Conservation (phyloP, 2,888 invertebrate genomes). For the Tinea pellionella region DNA sequence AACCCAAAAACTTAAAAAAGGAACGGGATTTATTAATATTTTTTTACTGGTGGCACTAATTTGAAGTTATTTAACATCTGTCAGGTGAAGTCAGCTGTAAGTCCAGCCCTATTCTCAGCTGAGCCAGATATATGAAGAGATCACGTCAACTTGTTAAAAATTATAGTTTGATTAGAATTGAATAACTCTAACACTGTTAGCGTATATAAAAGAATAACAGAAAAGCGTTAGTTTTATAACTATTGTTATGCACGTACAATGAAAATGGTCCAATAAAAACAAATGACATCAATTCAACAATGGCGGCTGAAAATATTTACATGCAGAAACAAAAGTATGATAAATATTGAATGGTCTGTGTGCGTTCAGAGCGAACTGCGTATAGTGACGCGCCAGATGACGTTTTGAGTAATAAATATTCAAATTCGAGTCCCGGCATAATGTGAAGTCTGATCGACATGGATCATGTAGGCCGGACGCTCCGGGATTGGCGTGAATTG, state of each 20-base stretch:
- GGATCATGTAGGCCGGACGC: not conserved
- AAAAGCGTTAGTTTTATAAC: not conserved
- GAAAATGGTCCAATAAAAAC: not conserved
- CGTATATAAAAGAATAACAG: too few species aligned
- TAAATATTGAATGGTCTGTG: not conserved
- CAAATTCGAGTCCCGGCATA: not conserved
- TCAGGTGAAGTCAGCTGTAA: too few species aligned
- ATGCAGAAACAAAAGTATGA: constrained; percentile 4
- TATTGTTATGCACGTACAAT: not conserved
- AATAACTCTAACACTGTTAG: too few species aligned
- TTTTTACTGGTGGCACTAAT: too few species aligned
- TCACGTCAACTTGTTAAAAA: too few species aligned
- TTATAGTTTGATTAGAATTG: too few species aligned
- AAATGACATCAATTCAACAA: not conserved
- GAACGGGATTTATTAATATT: too few species aligned
- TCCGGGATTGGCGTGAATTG: not conserved
- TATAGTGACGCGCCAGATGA: constrained; percentile 6
- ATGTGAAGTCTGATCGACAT: constrained; percentile 8
- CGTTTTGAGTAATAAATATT: constrained; percentile 9
- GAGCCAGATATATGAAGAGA: too few species aligned
- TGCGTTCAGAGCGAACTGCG: not conserved
- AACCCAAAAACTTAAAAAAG: too few species aligned
- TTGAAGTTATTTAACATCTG: too few species aligned
- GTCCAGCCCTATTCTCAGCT: too few species aligned
- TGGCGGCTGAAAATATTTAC: constrained; percentile 1